Evolutionary conservation across 2,797 vertebrate genomes (phyloP).

Genomic region (Pteronotus mesoamericanus): DNA sequence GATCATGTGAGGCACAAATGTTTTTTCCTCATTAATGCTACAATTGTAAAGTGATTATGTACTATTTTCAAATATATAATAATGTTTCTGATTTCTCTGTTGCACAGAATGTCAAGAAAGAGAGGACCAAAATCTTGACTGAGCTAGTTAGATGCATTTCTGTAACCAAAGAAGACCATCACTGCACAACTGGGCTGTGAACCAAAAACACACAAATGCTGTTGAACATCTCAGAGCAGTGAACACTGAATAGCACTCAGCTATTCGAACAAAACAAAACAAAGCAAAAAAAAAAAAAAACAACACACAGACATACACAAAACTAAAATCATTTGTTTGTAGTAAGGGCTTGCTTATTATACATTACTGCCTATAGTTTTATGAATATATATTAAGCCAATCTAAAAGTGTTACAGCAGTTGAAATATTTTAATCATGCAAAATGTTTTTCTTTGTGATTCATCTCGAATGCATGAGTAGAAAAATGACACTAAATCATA

Average conservation of each 20-base stretch:
- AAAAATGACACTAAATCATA: not conserved
- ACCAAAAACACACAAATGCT: not conserved
- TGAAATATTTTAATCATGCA: constrained; percentile 30
- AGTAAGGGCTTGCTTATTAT: constrained; percentile 8
- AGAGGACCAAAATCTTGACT: not conserved
- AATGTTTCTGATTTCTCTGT: not conserved
- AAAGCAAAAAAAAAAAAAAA: not conserved
- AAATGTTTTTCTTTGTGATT: constrained; percentile 29
- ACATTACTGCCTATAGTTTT: not conserved
- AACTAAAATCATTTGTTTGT: not conserved
- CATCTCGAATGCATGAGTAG: not conserved
- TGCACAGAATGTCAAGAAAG: not conserved
- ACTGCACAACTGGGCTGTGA: not conserved
- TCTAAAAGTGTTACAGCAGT: not conserved
- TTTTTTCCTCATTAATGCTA: not conserved
- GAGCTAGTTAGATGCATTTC: not conserved
- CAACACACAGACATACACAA: not conserved
- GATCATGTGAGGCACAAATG: not conserved
- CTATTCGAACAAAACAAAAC: not conserved
- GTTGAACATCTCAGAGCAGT: not conserved
- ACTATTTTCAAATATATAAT: not conserved
- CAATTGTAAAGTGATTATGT: not conserved
- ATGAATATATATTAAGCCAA: constrained; percentile 36
- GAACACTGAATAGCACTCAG: not conserved
- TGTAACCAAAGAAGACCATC: not conserved